phyloP scores from a whole-genome alignment of 2,888 invertebrate species.

The Drosophila buzzatii region DNA sequence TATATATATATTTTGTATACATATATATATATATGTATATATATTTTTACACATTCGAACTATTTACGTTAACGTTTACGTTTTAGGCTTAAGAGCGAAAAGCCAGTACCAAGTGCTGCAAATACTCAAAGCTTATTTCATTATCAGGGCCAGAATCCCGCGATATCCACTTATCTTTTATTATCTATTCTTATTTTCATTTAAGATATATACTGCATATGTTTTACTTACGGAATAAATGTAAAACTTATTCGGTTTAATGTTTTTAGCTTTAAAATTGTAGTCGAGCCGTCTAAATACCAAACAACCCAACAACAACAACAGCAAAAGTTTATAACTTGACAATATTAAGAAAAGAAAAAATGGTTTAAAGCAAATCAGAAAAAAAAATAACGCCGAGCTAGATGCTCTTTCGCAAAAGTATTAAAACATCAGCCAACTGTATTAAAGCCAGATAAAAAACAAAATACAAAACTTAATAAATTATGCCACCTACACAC shows the following conservation, averaged over 20 bases:
- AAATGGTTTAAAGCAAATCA: conserved; percentile 2
- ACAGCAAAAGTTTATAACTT: conserved; percentile 37
- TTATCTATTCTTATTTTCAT: conserved; percentile 9
- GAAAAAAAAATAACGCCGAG: conserved; percentile 40
- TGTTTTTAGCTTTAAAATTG: conserved; percentile 8
- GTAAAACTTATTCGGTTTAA: conserved; percentile 21
- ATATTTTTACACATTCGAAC: conserved; percentile 32
- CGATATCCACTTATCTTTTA: conserved; percentile 13
- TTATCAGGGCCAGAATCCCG: conserved; percentile 25
- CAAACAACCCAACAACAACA: conserved; percentile 29
- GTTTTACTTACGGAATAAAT: conserved; percentile 34
- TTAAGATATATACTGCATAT: not conserved
- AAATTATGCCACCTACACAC: conserved; percentile 24
- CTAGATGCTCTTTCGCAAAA: conserved; percentile 53
- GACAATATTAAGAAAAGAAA: conserved; percentile 48
- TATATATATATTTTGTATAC: no score
- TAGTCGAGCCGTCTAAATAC: conserved; percentile 5
- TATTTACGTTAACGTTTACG: conserved; percentile 37
- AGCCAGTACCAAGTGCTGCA: conserved; percentile 76
- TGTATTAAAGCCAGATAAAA: conserved; percentile 53
- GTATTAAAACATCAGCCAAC: conserved; percentile 57
- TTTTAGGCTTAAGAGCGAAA: conserved; percentile 30
- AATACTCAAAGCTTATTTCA: conserved; percentile 63
- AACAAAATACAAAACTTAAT: conserved; percentile 27
- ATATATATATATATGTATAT: conserved; percentile 6